Conservation (phyloP, 2,797 vertebrate species). For the Rhynchonycteris naso region DNA sequence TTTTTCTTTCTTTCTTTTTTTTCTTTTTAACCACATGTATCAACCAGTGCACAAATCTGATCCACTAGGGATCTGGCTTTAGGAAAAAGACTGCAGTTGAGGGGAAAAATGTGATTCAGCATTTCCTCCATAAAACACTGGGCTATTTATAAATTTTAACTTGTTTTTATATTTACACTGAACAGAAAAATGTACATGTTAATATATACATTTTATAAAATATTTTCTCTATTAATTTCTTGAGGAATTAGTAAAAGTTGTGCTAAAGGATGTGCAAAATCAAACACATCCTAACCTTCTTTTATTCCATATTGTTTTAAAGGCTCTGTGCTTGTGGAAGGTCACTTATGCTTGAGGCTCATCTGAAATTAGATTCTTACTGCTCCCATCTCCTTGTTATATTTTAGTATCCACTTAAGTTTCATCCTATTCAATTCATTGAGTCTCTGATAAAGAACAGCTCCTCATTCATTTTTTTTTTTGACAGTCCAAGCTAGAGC, state of each 20-base stretch:
- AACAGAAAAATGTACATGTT: background rate
- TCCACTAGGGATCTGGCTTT: background rate
- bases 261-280: background rate
- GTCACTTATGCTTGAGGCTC: background rate
- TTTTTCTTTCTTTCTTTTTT: background rate
- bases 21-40: background rate
- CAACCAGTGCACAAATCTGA: background rate
- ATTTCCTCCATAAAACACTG: background rate
- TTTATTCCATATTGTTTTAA: background rate
- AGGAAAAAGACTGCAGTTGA: background rate
- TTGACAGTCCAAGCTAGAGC: background rate
- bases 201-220: background rate
- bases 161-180: conserved; percentile 11
- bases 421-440: background rate
- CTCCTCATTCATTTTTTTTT: conserved; percentile 49
- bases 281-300: background rate
- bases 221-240: background rate
- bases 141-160: background rate
- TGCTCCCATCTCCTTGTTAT: background rate
- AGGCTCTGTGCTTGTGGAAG: background rate
- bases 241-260: background rate
- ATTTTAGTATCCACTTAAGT: background rate
- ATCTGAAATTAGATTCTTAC: background rate
- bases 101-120: background rate
- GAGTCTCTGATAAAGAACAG: background rate